Conservation (phyloP, 2,113 vertebrate species). For the Centropristis striata region DNA sequence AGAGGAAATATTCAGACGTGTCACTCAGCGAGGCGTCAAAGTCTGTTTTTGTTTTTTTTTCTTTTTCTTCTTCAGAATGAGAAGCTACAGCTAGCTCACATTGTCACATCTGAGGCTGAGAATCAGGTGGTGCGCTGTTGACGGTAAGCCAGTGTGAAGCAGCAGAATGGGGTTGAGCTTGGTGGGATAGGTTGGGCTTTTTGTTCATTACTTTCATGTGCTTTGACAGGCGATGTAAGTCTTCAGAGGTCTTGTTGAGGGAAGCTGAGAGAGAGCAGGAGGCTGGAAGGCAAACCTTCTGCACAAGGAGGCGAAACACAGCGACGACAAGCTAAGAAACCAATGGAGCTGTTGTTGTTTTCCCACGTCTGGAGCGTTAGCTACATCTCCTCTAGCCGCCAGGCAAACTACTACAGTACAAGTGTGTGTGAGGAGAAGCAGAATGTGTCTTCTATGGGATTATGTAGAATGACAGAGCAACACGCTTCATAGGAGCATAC, state of each 20-base stretch:
- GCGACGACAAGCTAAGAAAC: slow-evolving; percentile 40
- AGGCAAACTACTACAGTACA: slow-evolving; percentile 49
- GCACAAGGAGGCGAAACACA: slow-evolving; percentile 38
- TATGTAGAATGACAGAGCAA: slow-evolving; percentile 40
- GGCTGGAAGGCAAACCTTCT: slow-evolving; percentile 55
- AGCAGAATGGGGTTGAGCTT: slow-evolving; percentile 61
- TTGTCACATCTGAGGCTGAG: slow-evolving; percentile 44
- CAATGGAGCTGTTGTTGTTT: slow-evolving; percentile 46
- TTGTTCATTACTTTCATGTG: slow-evolving; percentile 60
- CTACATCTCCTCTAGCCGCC: slow-evolving; percentile 36
- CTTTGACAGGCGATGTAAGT: slow-evolving; percentile 32
- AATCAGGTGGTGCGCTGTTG: slow-evolving; percentile 60
- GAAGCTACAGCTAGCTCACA: slow-evolving; percentile 28
- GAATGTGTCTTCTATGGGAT: slow-evolving; percentile 10
- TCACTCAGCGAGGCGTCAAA: slow-evolving; percentile 54
- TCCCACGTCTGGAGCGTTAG: slow-evolving; percentile 38
- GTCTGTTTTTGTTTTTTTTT: too few species aligned
- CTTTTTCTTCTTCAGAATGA: slow-evolving; percentile 19
- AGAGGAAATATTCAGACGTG: slow-evolving; percentile 56
- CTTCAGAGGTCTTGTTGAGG: slow-evolving; percentile 50
- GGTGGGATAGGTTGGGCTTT: slow-evolving; percentile 49
- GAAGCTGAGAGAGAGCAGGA: slow-evolving; percentile 30
- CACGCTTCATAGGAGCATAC: neutral
- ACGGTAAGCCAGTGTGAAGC: slow-evolving; percentile 61
- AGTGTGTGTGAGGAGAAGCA: slow-evolving; percentile 9